Evolutionary conservation across 1,140 invertebrate species (phyloP).

Genomic region (Penaeus chinensis): DNA sequence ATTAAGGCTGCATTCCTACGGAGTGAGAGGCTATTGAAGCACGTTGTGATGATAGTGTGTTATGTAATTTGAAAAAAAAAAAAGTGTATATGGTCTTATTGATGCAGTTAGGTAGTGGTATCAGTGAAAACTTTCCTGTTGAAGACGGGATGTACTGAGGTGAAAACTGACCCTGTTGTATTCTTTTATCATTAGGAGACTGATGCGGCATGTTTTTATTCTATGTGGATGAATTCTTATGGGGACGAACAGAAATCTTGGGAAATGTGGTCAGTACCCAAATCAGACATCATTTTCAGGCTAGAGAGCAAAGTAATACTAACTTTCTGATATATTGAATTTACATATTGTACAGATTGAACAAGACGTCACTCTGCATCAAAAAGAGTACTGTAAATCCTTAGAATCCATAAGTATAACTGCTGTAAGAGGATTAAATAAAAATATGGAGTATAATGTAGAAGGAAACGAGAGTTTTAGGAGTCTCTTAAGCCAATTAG

Average conservation of each 20-base stretch:
- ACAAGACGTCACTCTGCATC: background rate
- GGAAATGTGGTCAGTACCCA: no score
- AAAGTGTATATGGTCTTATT: background rate
- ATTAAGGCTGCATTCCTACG: conserved; percentile 7
- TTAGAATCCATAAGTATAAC: background rate
- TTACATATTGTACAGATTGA: background rate
- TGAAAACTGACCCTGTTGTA: no score
- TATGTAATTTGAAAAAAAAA: background rate
- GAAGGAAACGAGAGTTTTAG: background rate
- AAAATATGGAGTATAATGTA: background rate
- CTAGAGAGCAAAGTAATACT: background rate
- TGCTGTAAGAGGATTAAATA: conserved; percentile 2
- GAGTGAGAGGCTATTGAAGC: background rate
- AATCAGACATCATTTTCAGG: no score
- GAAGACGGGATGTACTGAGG: no score
- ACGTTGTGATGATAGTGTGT: background rate
- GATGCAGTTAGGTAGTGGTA: background rate
- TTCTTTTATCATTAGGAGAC: background rate
- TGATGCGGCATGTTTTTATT: no score
- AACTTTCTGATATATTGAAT: background rate
- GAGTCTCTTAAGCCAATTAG: background rate
- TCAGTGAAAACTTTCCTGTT: no score
- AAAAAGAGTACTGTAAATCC: background rate
- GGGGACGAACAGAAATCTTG: no score
- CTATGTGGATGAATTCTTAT: no score